Base-by-base conservation (phyloP, 2,113 vertebrate species). In the Puma concolor region DNA sequence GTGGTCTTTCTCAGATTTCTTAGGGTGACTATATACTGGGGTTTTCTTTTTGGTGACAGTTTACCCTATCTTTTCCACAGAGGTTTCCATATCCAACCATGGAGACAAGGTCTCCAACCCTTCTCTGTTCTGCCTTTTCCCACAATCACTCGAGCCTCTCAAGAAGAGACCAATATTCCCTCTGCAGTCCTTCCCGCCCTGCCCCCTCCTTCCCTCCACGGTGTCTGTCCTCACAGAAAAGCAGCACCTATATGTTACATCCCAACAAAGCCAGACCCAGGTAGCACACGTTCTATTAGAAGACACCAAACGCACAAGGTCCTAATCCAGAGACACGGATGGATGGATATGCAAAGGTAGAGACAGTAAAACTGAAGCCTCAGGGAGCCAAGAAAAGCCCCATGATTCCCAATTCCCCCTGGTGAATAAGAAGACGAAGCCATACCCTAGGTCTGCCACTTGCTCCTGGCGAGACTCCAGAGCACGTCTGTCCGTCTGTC, bases 171-270 rank as follows among this genome's bases (percentile, higher is more conserved):
- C 25, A 14, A 54, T 44, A 13, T 57, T 95, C n/a, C 38, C 50
- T 80, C 48, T 93, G 66, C 17, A 79, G 33, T 15, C 23, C 14
- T 76, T 91, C 41, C 38, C 63, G 36, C 21, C 31, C 33, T 66
- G 6, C 9, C 21, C 14, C 44, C 17, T 15, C 15, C 44, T 79
- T 38, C 19, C 23, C 11, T 92, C 41, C 92, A 57, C 1, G 19
- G 21, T 90, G 50, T 77, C 66, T 90, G 52, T 67, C 15, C 60
- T 97, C 83, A 80, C 83, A 57, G 48, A 90, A 95, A 94, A 97
- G 80, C 80, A 79, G 54, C 10, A 81, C 19, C 33, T 74, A 27
- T 41, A 84, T 38, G 27, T 31, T 66, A 92, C 91, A 52, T 96
- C 13, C 16, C 38, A 85, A 77, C 2, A 76, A 64, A 92, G 69